Conservation (phyloP, 2,888 invertebrate species). For the Capitulum mitella region DNA sequence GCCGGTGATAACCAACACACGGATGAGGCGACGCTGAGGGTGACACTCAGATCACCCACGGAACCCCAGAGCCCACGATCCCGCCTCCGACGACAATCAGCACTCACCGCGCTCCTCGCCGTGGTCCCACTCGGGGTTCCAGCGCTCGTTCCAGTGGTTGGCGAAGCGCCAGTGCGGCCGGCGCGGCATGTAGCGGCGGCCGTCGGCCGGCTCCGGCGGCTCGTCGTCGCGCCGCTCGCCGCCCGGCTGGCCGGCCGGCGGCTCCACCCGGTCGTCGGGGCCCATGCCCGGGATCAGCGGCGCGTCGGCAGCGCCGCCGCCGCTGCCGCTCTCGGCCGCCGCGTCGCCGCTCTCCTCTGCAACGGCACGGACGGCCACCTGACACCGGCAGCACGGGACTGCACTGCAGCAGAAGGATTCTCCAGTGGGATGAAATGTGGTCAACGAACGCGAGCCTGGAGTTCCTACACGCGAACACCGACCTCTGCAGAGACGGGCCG, state of each 20-base stretch:
- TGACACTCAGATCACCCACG: no score
- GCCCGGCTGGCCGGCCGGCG: constrained; percentile 64
- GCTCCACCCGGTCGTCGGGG: constrained; percentile 85
- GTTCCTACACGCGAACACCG: no score
- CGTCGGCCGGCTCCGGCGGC: not conserved
- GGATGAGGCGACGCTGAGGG: no score
- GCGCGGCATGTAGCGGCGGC: not conserved
- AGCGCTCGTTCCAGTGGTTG: constrained; percentile 23
- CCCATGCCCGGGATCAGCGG: constrained; percentile 96
- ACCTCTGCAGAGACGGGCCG: no score
- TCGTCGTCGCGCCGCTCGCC: constrained; percentile 51
- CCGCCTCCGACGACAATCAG: no score
- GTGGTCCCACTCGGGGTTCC: constrained; percentile 29
- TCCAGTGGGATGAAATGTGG: no score
- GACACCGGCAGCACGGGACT: no score
- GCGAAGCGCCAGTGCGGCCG: constrained; percentile 37
- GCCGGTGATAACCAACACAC: no score
- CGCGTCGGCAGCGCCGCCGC: constrained; percentile 47
- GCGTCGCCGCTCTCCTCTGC: constrained; percentile 27
- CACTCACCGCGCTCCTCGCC: constrained; percentile 56
- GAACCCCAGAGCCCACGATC: no score
- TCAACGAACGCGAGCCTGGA: no score
- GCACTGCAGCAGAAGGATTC: no score
- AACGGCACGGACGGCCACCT: not conserved
- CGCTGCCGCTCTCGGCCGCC: not conserved